phyloP scores from a whole-genome alignment of 1,140 invertebrate species.

The Plutomurus gul region DNA sequence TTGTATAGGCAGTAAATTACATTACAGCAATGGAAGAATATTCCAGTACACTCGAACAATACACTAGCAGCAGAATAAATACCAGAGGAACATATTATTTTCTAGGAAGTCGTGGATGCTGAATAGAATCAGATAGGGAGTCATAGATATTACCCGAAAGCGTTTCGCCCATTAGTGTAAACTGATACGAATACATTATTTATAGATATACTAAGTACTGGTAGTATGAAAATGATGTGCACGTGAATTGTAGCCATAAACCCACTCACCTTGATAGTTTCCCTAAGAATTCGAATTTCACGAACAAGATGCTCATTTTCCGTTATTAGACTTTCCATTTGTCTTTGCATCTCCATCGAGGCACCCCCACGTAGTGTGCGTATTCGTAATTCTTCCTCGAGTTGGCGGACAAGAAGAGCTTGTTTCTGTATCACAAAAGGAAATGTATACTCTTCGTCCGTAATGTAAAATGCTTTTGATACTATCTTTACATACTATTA shows the following conservation, averaged over 20 bases:
- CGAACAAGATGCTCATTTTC: slow-evolving; percentile 94
- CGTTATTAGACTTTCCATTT: slow-evolving; percentile 86
- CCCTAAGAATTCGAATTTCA: slow-evolving; percentile 91
- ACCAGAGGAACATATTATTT: too few relatives aligned
- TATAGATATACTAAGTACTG: too few relatives aligned
- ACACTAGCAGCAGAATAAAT: too few relatives aligned
- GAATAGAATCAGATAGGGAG: slow-evolving; percentile 54
- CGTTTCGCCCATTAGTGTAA: background rate
- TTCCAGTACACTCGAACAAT: too few relatives aligned
- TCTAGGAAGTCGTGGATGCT: too few relatives aligned
- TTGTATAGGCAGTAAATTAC: background rate
- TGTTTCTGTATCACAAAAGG: slow-evolving; percentile 78
- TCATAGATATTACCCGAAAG: too few relatives aligned
- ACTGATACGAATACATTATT: too few relatives aligned
- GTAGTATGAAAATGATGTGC: too few relatives aligned
- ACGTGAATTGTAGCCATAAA: too few relatives aligned
- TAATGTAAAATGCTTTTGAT: too few relatives aligned
- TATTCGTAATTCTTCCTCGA: slow-evolving; percentile 85
- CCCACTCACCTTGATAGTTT: slow-evolving; percentile 94
- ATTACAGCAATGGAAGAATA: too few relatives aligned
- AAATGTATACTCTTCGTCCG: background rate
- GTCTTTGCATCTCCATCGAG: slow-evolving; percentile 85
- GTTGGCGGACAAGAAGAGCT: slow-evolving; percentile 87
- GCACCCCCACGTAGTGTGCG: slow-evolving; percentile 74
- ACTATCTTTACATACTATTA: too few relatives aligned